Percentiles rank a stretch among this genome's conserved stretches.
phyloP scores from a whole-genome alignment of 2,113 vertebrate species.

The Globicephala melas region DNA sequence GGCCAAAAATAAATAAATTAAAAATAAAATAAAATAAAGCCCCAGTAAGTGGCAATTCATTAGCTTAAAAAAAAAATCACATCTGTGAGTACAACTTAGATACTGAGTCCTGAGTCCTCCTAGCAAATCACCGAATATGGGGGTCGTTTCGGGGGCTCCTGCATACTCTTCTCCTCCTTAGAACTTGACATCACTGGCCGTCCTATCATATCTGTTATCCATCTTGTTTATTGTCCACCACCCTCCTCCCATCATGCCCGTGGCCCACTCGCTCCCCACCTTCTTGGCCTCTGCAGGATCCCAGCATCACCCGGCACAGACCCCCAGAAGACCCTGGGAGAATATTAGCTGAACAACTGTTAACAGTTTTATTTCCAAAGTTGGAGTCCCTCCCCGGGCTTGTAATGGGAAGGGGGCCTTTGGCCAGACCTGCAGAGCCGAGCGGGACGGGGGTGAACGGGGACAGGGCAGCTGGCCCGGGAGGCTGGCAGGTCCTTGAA shows the following conservation, averaged over 20 bases:
- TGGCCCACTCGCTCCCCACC: background rate
- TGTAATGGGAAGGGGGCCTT: background rate
- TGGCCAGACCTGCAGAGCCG: background rate
- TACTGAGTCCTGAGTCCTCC: background rate
- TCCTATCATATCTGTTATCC: background rate
- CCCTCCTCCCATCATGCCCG: background rate
- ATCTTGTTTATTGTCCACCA: background rate
- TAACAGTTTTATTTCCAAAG: slow-evolving; percentile 63
- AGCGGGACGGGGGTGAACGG: background rate
- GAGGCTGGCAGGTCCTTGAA: background rate
- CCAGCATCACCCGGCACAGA: background rate
- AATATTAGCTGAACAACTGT: background rate
- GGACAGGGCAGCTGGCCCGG: accelerated
- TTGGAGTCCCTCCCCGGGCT: background rate
- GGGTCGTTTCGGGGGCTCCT: background rate
- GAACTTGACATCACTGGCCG: background rate
- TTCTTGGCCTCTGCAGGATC: background rate
- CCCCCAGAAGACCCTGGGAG: background rate
- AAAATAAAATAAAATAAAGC: too few relatives aligned
- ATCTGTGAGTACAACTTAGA: background rate
- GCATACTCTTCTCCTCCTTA: background rate
- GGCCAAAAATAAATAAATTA: too few relatives aligned
- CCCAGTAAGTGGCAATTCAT: too few relatives aligned
- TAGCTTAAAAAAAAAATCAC: too few relatives aligned
- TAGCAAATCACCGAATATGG: background rate